A percentile compares a stretch with the other conserved stretches of the same genome.
phyloP scores from a whole-genome alignment of 2,797 vertebrate genomes.

The Chelon auratus region DNA sequence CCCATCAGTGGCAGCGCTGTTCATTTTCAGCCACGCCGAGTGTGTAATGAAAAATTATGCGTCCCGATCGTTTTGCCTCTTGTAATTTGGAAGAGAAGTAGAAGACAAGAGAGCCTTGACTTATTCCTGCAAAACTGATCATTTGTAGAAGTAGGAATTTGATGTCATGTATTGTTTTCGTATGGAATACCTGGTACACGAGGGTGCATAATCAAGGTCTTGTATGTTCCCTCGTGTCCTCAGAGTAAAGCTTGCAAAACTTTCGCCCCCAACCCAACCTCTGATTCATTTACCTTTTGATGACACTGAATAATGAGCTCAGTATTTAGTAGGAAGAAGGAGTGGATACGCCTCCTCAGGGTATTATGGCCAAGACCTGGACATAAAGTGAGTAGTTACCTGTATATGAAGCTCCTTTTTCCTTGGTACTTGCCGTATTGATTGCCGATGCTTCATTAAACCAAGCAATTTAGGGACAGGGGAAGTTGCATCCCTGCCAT shows the following conservation, averaged over 20 bases:
- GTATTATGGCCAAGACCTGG: slow-evolving; percentile 39
- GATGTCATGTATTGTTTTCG: background rate
- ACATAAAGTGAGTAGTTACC: slow-evolving; percentile 53
- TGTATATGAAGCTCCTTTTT: slow-evolving; percentile 60
- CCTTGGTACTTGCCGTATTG: slow-evolving; percentile 56
- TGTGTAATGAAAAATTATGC: slow-evolving; percentile 72
- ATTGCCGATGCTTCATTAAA: slow-evolving; percentile 71
- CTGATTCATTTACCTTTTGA: slow-evolving; percentile 40
- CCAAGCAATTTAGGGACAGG: slow-evolving; percentile 58
- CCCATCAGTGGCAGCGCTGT: slow-evolving; percentile 59
- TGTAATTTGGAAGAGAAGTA: slow-evolving; percentile 38
- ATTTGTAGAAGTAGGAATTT: slow-evolving; percentile 4
- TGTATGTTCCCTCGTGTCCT: slow-evolving; percentile 4
- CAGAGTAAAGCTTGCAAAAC: slow-evolving; percentile 18
- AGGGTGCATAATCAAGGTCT: background rate
- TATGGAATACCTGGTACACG: background rate
- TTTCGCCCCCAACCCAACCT: background rate
- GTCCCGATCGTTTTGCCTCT: slow-evolving; percentile 43
- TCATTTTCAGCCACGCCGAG: slow-evolving; percentile 68
- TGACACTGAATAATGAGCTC: slow-evolving; percentile 49
- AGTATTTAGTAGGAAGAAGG: slow-evolving; percentile 30
- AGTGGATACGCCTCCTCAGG: slow-evolving; percentile 18
- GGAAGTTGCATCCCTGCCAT: slow-evolving; percentile 40
- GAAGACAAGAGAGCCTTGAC: slow-evolving; percentile 8
- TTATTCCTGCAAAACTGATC: slow-evolving; percentile 7